Conservation (phyloP, 2,888 invertebrate genomes). For the Parascotia fuliginaria region DNA sequence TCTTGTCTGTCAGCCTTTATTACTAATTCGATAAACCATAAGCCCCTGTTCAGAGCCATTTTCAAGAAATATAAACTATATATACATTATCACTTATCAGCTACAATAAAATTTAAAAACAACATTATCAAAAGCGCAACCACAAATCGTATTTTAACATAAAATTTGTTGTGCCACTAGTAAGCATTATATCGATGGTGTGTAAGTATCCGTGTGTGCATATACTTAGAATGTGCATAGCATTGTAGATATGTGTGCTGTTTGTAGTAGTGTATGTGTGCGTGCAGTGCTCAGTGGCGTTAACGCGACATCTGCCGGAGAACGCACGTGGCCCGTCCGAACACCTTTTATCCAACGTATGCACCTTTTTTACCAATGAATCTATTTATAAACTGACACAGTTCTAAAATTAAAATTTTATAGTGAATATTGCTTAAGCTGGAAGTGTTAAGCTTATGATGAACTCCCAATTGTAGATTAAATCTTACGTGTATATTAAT, state of each 20-base stretch:
- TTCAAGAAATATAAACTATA: too few species aligned
- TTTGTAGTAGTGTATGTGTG: background rate
- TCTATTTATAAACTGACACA: constrained; percentile 74
- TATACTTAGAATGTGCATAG: background rate
- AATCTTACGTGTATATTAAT: constrained; percentile 4
- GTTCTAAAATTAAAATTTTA: constrained; percentile 58
- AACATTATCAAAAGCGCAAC: constrained; percentile 29
- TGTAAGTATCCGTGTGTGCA: constrained; percentile 1
- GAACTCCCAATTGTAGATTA: background rate
- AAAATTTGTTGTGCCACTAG: constrained; percentile 32
- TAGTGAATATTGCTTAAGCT: constrained; percentile 21
- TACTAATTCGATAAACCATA: too few species aligned
- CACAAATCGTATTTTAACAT: constrained; percentile 35
- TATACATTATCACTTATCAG: too few species aligned
- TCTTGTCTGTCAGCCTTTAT: too few species aligned
- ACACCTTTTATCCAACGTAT: constrained; percentile 77
- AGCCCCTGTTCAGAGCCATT: too few species aligned
- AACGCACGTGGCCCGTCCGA: constrained; percentile 71
- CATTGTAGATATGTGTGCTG: constrained; percentile 6
- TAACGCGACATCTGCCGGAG: constrained; percentile 65
- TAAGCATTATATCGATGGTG: constrained; percentile 23
- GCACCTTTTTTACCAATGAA: constrained; percentile 67
- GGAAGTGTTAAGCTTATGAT: constrained; percentile 17
- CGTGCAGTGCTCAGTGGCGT: constrained; percentile 20
- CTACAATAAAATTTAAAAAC: background rate